A percentile compares a stretch with the other conserved stretches of the same genome.
Evolutionary conservation across 2,797 vertebrate genomes (phyloP).

Genomic region (Poeciliopsis infans): DNA sequence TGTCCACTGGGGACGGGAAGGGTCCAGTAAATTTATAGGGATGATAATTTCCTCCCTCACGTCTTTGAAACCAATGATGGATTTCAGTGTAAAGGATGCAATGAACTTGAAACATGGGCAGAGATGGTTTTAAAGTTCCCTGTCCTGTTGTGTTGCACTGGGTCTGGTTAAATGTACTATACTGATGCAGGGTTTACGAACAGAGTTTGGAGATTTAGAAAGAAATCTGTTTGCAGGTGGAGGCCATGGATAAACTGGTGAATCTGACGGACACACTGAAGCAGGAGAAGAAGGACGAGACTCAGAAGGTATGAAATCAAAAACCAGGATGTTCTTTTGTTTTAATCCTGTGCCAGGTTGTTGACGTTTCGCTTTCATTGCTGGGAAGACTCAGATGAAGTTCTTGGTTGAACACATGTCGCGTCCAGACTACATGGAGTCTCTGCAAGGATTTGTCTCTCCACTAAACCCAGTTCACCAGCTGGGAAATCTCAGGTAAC

Average conservation of each 20-base stretch:
- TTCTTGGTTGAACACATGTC: conserved; percentile 86
- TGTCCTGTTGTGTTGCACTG: background rate
- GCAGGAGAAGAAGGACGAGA: conserved; percentile 85
- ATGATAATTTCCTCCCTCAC: background rate
- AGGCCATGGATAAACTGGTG: conserved; percentile 86
- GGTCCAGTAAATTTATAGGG: background rate
- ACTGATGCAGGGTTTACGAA: background rate
- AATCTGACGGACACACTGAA: conserved; percentile 84
- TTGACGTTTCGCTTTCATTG: conserved; percentile 36
- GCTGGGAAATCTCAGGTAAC: conserved; percentile 81
- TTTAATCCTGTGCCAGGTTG: conserved; percentile 11
- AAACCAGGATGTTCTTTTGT: background rate
- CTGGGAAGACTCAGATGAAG: conserved; percentile 83
- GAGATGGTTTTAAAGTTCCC: background rate
- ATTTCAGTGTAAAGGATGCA: background rate
- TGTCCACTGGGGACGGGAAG: background rate
- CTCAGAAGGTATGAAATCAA: conserved; percentile 71
- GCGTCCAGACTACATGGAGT: conserved; percentile 84
- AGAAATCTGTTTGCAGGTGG: conserved; percentile 65
- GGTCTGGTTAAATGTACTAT: background rate
- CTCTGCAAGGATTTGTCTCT: conserved; percentile 82
- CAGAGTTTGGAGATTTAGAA: background rate
- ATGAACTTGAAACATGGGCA: background rate
- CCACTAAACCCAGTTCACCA: conserved; percentile 84
- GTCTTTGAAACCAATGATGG: background rate